These are phyloP conservation scores for Drosophila lini DNA, from an alignment of 1,140 invertebrate species.

Conservation along the genomic window DNA sequence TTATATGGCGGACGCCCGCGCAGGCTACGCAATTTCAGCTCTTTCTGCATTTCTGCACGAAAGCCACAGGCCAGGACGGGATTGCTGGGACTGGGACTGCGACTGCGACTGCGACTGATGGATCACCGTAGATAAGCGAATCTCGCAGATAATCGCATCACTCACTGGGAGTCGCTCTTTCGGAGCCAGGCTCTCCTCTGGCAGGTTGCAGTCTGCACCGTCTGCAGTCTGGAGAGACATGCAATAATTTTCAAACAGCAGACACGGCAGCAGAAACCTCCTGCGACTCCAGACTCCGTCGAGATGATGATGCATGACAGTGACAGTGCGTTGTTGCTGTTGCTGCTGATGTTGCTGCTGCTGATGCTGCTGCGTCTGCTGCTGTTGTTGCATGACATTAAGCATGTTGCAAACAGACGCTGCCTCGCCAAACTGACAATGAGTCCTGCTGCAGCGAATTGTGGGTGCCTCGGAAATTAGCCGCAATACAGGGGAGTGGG, in stretches of 20 bases:
- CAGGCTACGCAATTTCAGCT: constrained; percentile 65
- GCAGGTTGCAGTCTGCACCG: constrained; percentile 50
- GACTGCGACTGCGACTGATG: constrained; percentile 66
- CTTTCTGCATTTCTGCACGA: constrained; percentile 54
- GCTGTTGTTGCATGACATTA: constrained; percentile 69
- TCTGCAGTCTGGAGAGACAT: constrained; percentile 54
- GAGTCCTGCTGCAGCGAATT: constrained; percentile 73
- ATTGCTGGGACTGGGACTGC: constrained; percentile 1
- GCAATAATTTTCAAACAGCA: constrained; percentile 79
- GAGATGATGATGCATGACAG: constrained; percentile 79
- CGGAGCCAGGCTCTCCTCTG: constrained; percentile 46
- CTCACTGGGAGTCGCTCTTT: constrained; percentile 66
- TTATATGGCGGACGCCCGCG: constrained; percentile 77
- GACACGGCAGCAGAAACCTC: constrained; percentile 27
- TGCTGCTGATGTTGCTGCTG: constrained; percentile 50
- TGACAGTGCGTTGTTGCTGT: constrained; percentile 74
- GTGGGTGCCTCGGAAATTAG: constrained; percentile 81
- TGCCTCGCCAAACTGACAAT: constrained; percentile 51
- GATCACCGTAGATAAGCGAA: constrained; percentile 84
- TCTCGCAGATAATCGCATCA: constrained; percentile 84
- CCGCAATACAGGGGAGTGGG: constrained; percentile 44
- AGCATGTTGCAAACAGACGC: constrained; percentile 81
- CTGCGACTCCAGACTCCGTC: constrained; percentile 35
- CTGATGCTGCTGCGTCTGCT: constrained; percentile 44
- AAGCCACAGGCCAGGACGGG: constrained; percentile 43